A percentile compares a stretch with the other conserved stretches of the same genome.
Evolutionary conservation across 2,888 invertebrate species (phyloP).

Genomic region (Hemistola chrysoprasaria): DNA sequence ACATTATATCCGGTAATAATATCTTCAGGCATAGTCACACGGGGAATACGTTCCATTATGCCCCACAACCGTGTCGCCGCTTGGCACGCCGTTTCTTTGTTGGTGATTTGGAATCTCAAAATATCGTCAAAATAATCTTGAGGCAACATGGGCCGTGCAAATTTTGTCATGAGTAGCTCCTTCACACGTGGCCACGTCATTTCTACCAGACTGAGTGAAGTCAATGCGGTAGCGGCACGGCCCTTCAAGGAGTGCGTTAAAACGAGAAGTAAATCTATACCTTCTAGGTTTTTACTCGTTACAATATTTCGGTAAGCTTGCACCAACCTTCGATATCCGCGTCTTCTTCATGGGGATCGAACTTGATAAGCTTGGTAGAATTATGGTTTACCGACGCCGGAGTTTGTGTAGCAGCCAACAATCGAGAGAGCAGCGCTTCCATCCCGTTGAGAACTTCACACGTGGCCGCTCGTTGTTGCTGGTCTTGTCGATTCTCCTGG

Average conservation of each 20-base stretch:
- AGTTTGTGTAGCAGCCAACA: too few relatives aligned
- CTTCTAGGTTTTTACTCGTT: conserved; percentile 10
- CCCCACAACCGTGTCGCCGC: background rate
- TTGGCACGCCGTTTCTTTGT: conserved; percentile 16
- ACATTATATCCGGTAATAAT: background rate
- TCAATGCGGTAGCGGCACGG: conserved; percentile 24
- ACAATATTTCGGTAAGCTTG: conserved; percentile 6
- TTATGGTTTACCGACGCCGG: too few relatives aligned
- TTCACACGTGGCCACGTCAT: conserved; percentile 27
- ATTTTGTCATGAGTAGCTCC: conserved; percentile 28
- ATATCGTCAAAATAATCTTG: conserved; percentile 35
- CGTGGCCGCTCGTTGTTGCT: too few relatives aligned
- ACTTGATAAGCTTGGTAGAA: background rate
- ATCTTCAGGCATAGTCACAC: background rate
- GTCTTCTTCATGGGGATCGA: conserved; percentile 7
- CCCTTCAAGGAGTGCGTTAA: conserved; percentile 24
- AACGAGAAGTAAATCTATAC: conserved; percentile 28
- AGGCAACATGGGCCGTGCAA: conserved; percentile 24
- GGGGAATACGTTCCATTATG: background rate
- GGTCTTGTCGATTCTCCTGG: too few relatives aligned
- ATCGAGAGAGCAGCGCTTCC: too few relatives aligned
- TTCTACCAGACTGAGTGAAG: conserved; percentile 18
- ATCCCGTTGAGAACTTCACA: too few relatives aligned
- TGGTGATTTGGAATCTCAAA: conserved; percentile 22
- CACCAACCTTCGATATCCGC: conserved; percentile 16